These are phyloP conservation scores for Drusus annulatus DNA, from an alignment of 1,140 invertebrate species.

Conservation along the genomic window DNA sequence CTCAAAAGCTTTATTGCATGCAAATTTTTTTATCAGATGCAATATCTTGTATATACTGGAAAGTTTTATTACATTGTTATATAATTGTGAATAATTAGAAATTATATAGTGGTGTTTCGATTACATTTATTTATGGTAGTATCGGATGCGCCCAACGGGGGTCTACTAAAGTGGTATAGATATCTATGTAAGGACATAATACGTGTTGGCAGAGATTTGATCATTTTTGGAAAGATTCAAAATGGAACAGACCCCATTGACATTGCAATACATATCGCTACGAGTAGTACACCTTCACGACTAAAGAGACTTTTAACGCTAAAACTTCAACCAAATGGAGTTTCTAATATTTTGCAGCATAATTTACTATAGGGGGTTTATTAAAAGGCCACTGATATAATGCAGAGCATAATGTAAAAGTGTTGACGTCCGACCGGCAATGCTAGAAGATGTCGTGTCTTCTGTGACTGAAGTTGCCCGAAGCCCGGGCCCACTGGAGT, in stretches of 20 bases:
- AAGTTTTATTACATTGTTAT: slow-evolving; percentile 50
- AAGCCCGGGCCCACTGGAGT: background rate
- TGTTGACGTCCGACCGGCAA: background rate
- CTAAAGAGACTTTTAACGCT: slow-evolving; percentile 7
- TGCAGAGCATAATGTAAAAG: background rate
- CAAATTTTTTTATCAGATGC: slow-evolving; percentile 39
- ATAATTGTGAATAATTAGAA: slow-evolving; percentile 50
- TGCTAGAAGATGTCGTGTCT: slow-evolving; percentile 4
- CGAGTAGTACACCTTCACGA: slow-evolving; percentile 18
- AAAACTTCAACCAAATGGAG: slow-evolving; percentile 34
- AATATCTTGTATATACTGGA: slow-evolving; percentile 44
- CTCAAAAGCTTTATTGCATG: slow-evolving; percentile 48
- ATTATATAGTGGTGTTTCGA: slow-evolving; percentile 36
- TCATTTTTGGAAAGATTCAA: slow-evolving; percentile 44
- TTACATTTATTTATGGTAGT: slow-evolving; percentile 42
- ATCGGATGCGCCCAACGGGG: slow-evolving; percentile 15
- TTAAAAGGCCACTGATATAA: background rate
- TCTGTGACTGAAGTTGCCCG: slow-evolving; percentile 36
- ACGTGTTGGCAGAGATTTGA: slow-evolving; percentile 12
- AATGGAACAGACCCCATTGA: slow-evolving; percentile 55
- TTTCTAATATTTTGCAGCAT: slow-evolving; percentile 19
- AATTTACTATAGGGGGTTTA: background rate
- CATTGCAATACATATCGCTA: slow-evolving; percentile 50
- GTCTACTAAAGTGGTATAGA: background rate
- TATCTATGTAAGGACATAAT: background rate